Evolutionary conservation across 2,113 vertebrate species (phyloP).

Genomic region (Aphelocoma coerulescens): DNA sequence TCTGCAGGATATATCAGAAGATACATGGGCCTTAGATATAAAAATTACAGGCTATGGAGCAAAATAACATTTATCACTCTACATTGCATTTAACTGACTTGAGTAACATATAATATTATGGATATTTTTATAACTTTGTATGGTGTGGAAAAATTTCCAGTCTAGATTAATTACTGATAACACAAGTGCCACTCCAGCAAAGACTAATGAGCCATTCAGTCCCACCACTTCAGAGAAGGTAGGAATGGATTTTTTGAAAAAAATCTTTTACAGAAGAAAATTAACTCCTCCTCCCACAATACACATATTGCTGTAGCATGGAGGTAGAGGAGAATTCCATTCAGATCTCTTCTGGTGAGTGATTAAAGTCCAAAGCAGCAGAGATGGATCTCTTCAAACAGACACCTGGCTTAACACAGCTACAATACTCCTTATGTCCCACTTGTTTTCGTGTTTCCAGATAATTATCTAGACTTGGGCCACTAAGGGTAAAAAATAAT

Average conservation of each 20-base stretch:
- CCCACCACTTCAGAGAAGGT: background rate
- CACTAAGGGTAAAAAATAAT: background rate
- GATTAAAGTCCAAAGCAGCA: background rate
- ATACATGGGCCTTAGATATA: background rate
- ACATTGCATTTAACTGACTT: background rate
- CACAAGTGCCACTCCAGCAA: background rate
- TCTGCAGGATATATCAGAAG: background rate
- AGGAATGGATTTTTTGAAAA: background rate
- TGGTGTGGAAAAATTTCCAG: background rate
- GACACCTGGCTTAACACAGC: background rate
- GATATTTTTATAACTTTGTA: background rate
- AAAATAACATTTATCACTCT: background rate
- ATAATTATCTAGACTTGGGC: background rate
- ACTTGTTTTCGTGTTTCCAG: background rate
- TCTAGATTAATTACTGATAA: background rate
- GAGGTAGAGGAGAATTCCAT: background rate
- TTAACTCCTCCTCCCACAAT: background rate
- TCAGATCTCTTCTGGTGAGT: background rate
- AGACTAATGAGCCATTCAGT: background rate
- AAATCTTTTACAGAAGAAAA: background rate
- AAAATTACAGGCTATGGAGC: background rate
- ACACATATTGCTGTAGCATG: background rate
- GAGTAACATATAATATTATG: background rate
- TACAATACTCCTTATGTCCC: background rate
- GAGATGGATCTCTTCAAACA: background rate